Evolutionary conservation across 2,797 vertebrate species (phyloP).

Genomic region (Picus viridis): DNA sequence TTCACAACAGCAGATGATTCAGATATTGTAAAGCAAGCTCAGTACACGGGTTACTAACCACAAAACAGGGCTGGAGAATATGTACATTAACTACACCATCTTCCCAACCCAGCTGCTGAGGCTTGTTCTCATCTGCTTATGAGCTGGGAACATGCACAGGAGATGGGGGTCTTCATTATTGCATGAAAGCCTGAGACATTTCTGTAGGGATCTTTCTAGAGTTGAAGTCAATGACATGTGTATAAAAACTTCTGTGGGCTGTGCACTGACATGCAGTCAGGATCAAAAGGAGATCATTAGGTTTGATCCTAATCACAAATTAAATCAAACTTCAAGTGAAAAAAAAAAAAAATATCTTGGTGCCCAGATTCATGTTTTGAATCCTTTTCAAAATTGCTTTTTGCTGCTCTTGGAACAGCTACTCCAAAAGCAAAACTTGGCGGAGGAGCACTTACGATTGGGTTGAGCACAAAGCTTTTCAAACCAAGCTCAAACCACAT

Average conservation of each 20-base stretch:
- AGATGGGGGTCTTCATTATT: background rate
- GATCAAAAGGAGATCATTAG: background rate
- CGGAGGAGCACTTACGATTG: fast-evolving
- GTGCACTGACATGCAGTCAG: background rate
- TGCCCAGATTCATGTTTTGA: background rate
- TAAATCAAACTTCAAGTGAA: background rate
- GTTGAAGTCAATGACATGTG: fast-evolving
- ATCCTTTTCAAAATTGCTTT: background rate
- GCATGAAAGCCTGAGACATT: background rate
- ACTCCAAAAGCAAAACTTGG: background rate
- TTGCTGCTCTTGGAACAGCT: background rate
- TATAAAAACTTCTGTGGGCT: background rate
- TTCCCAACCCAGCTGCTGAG: background rate
- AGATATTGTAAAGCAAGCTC: background rate
- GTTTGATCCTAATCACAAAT: background rate
- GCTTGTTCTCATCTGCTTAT: background rate
- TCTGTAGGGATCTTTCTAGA: background rate
- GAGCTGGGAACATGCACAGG: background rate
- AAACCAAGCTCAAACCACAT: fast-evolving
- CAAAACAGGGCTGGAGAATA: background rate
- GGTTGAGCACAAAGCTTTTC: background rate
- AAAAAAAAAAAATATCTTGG: background rate
- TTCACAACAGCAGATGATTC: background rate
- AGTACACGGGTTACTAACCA: background rate
- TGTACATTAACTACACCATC: background rate